These are phyloP conservation scores for Platynereis dumerilii DNA, from an alignment of 2,888 invertebrate genomes.

Conservation along the genomic window DNA sequence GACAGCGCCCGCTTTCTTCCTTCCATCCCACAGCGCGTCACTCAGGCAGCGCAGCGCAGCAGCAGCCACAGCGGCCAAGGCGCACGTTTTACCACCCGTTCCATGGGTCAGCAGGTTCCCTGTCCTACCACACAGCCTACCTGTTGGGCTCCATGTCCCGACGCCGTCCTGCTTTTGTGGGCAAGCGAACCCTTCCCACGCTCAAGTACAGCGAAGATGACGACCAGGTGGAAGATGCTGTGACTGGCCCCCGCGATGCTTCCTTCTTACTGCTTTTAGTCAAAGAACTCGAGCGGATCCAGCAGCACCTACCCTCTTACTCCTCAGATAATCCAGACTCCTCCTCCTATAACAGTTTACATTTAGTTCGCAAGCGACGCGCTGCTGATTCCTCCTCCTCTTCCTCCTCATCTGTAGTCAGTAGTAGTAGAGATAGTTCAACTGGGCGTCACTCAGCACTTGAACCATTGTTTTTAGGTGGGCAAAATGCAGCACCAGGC, in stretches of 20 bases:
- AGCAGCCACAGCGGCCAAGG: too few species aligned
- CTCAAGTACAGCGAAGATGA: background rate
- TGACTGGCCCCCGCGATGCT: background rate
- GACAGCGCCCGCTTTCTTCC: too few species aligned
- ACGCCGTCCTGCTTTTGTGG: conserved; percentile 21
- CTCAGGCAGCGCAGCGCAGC: too few species aligned
- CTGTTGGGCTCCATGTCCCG: conserved; percentile 20
- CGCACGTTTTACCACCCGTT: conserved; percentile 18
- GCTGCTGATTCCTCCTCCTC: conserved; percentile 5
- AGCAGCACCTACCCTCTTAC: background rate
- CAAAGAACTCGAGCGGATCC: background rate
- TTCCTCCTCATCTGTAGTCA: background rate
- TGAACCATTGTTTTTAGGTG: conserved; percentile 2
- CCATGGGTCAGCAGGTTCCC: conserved; percentile 20
- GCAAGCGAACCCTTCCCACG: conserved; percentile 15
- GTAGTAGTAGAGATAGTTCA: background rate
- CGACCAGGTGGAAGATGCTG: conserved; percentile 1
- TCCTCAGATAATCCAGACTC: background rate
- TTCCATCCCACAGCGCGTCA: too few species aligned
- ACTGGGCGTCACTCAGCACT: background rate
- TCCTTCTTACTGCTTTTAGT: conserved; percentile 14
- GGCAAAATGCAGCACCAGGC: background rate
- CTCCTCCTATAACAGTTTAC: conserved; percentile 3
- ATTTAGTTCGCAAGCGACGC: conserved; percentile 14
- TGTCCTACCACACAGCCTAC: conserved; percentile 12